These are phyloP conservation scores for Mnemiopsis leidyi DNA, from an alignment of 37 sponge, comb jelly and placozoan genomes.

Conservation along the genomic window DNA sequence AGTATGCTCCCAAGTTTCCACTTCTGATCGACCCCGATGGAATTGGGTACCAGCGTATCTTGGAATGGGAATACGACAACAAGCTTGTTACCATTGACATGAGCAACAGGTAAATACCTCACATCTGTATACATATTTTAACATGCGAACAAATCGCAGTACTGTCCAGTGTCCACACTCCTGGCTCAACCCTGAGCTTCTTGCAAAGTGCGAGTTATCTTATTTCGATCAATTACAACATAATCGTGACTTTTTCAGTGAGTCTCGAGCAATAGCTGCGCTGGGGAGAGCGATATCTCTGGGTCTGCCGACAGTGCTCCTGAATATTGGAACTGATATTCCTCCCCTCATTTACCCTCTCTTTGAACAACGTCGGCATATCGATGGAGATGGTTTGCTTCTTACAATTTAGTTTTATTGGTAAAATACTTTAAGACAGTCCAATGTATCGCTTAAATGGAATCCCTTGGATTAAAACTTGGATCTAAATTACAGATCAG, in stretches of 20 bases:
- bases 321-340: constrained; percentile 51
- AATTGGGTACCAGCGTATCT: not conserved
- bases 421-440: no score
- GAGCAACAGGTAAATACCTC: not conserved
- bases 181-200: no score
- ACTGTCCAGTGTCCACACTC: no score
- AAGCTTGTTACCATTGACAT: constrained; percentile 51
- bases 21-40: constrained; percentile 63
- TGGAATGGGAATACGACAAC: not conserved
- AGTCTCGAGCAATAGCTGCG: constrained; percentile 24
- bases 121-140: no score
- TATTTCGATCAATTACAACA: not conserved
- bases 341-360: constrained; percentile 50
- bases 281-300: constrained; percentile 21
- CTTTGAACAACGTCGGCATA: constrained; percentile 38
- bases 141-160: no score
- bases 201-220: not conserved
- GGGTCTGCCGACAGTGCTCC: constrained; percentile 29
- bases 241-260: not conserved
- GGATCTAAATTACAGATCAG: no score
- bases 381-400: constrained; percentile 55
- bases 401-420: no score
- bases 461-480: no score
- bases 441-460: no score
- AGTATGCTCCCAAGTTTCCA: constrained; percentile 35